Conservation (phyloP, 2,113 vertebrate species). For the Sitta europaea region DNA sequence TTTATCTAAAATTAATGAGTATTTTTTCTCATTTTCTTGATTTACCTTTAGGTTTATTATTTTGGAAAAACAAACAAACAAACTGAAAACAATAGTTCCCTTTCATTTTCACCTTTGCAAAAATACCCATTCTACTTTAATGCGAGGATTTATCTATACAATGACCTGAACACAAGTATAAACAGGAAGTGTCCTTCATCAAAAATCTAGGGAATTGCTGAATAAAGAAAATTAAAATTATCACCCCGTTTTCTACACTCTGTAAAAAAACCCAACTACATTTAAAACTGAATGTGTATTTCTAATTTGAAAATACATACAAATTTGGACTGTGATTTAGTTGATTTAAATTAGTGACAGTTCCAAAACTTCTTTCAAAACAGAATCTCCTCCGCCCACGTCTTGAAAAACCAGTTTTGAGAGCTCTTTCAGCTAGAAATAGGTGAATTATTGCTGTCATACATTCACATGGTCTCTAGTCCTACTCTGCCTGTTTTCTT, state of each 20-base stretch:
- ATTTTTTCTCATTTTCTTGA: background rate
- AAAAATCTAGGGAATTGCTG: background rate
- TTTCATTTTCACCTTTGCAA: background rate
- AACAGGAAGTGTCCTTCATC: background rate
- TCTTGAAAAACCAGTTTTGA: conserved; percentile 74
- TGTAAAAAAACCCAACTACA: accelerated
- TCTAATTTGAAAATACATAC: background rate
- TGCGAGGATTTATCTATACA: background rate
- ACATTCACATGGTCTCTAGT: background rate
- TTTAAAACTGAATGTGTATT: background rate
- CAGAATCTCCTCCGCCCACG: conserved; percentile 53
- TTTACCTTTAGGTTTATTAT: background rate
- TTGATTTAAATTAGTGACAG: background rate
- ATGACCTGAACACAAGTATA: background rate
- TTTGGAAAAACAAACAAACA: background rate
- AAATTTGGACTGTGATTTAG: background rate
- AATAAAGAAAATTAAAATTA: background rate
- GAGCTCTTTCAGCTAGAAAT: conserved; percentile 56
- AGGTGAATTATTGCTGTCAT: conserved; percentile 47
- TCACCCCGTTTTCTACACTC: accelerated
- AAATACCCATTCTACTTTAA: background rate
- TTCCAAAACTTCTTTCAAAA: conserved; percentile 60
- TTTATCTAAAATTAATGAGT: background rate
- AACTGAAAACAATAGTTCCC: accelerated
- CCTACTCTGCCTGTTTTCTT: background rate